A percentile compares a stretch with the other conserved stretches of the same genome.
phyloP scores from a whole-genome alignment of 2,888 invertebrate species.

The Chirona hameri region DNA sequence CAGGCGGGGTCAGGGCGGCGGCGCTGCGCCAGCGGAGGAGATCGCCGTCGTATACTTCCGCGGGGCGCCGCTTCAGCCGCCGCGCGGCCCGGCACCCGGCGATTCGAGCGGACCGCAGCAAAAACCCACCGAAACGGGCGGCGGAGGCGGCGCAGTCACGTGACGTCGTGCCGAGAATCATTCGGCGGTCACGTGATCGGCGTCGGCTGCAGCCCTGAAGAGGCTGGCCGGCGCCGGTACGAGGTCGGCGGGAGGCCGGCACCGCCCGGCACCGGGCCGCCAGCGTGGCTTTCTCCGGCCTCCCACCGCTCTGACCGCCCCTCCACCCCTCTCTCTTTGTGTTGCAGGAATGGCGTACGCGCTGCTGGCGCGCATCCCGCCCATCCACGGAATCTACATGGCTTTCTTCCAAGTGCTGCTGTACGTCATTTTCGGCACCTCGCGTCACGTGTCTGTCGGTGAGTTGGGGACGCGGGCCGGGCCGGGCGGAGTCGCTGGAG shows the following conservation, averaged over 20 bases:
- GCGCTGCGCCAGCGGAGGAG: neutral
- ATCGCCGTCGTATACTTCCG: neutral
- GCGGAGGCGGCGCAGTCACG: neutral
- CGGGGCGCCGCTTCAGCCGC: neutral
- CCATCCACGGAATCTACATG: conserved; percentile 62
- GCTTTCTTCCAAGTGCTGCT: conserved; percentile 87
- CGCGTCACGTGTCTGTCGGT: conserved; percentile 85
- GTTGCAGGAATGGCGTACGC: conserved; percentile 40
- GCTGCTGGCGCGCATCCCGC: conserved; percentile 39
- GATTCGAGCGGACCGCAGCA: neutral
- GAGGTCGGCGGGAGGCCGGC: neutral
- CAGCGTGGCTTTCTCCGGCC: conserved; percentile 4
- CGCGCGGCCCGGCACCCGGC: neutral
- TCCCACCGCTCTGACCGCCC: neutral
- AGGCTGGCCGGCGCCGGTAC: neutral
- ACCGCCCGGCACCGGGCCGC: neutral
- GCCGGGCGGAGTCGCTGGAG: too few species aligned
- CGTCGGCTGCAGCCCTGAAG: neutral
- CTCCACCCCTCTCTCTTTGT: neutral
- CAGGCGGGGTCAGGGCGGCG: neutral
- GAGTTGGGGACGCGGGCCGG: conserved; percentile 41
- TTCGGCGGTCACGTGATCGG: neutral
- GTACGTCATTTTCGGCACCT: conserved; percentile 83
- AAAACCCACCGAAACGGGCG: neutral
- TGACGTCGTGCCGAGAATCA: neutral